Conservation (phyloP, 1,140 invertebrate genomes). For the Coelopa frigida region DNA sequence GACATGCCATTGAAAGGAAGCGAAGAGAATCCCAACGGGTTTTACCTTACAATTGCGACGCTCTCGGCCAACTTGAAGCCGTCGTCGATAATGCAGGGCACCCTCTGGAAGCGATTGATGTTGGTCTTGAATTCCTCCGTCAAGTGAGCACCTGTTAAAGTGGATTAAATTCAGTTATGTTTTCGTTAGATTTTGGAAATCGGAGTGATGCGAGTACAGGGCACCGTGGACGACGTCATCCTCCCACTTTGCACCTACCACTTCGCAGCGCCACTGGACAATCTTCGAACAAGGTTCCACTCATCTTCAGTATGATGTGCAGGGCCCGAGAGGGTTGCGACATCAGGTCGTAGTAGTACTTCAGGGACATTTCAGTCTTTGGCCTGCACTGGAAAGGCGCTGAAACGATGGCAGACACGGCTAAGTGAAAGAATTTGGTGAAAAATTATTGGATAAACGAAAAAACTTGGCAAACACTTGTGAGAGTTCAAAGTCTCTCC, state of each 20-base stretch:
- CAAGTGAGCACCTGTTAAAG: constrained; percentile 62
- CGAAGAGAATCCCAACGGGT: constrained; percentile 7
- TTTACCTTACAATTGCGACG: constrained; percentile 52
- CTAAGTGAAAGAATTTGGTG: too few relatives aligned
- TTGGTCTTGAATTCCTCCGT: constrained; percentile 59
- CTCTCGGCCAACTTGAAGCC: constrained; percentile 74
- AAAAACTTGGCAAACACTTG: too few relatives aligned
- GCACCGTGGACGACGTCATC: neutral
- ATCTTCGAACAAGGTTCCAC: constrained; percentile 56
- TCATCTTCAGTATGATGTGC: constrained; percentile 61
- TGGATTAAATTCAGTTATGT: neutral
- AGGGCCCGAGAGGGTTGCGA: constrained; percentile 69
- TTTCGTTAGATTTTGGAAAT: neutral
- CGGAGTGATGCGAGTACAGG: neutral
- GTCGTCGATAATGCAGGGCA: constrained; percentile 69
- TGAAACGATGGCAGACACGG: too few relatives aligned
- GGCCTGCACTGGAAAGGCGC: too few relatives aligned
- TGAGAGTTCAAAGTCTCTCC: too few relatives aligned
- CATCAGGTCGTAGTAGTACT: constrained; percentile 65
- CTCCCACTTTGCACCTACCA: constrained; percentile 36
- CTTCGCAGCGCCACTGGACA: constrained; percentile 53
- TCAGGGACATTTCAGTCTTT: constrained; percentile 41
- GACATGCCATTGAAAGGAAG: neutral
- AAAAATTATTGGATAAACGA: too few relatives aligned
- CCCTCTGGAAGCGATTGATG: constrained; percentile 67